Evolutionary conservation across 2,888 invertebrate species (phyloP).

Genomic region (Xestoiulus laeticollis): DNA sequence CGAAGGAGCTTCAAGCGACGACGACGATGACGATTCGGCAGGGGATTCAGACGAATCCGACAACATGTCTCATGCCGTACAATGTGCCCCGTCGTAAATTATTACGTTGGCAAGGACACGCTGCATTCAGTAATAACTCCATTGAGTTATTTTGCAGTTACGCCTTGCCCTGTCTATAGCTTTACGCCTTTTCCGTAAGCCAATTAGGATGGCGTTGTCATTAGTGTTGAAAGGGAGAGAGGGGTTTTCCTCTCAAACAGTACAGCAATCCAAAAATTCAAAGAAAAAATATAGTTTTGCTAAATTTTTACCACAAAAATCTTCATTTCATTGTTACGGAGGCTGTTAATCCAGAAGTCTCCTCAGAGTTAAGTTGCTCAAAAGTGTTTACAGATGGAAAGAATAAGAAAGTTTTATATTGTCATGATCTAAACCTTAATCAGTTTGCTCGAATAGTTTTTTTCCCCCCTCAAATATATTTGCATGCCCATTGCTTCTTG

Average conservation of each 20-base stretch:
- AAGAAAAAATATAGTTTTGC: slow-evolving; percentile 44
- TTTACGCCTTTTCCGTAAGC: background rate
- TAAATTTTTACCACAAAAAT: slow-evolving; percentile 42
- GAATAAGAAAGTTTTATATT: background rate
- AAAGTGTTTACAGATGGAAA: slow-evolving; percentile 2
- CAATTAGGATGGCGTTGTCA: background rate
- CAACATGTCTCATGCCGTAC: slow-evolving; percentile 60
- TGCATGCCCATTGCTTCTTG: background rate
- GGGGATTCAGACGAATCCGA: slow-evolving; percentile 58
- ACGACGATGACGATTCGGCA: slow-evolving; percentile 58
- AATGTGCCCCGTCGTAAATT: slow-evolving; percentile 61
- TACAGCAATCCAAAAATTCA: background rate
- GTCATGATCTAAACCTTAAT: slow-evolving; percentile 10
- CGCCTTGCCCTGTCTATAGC: slow-evolving; percentile 4
- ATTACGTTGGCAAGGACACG: background rate
- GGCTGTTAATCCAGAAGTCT: background rate
- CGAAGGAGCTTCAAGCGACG: slow-evolving; percentile 54
- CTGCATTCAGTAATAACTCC: background rate
- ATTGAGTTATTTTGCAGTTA: background rate
- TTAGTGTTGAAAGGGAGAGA: background rate
- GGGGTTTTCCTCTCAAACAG: background rate
- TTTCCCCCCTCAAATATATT: background rate
- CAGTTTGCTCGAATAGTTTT: background rate
- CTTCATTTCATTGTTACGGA: slow-evolving; percentile 36
- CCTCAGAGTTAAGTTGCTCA: slow-evolving; percentile 1